Base-by-base conservation (phyloP, 1,140 invertebrate genomes). In the Notospermus geniculatus region DNA sequence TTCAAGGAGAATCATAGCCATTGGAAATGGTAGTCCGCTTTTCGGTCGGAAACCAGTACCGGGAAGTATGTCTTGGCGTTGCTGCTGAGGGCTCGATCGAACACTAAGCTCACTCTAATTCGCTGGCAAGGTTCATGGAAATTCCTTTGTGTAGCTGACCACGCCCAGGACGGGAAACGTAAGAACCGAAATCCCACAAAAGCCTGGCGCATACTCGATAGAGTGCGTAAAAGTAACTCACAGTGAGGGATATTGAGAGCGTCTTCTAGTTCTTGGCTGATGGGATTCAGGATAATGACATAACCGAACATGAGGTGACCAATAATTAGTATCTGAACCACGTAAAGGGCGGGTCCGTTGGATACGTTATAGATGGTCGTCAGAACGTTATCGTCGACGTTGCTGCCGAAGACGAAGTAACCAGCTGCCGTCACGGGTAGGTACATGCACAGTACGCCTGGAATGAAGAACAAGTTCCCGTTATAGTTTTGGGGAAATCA, bases 181-280 rank as follows among this genome's bases (percentile, higher is more conserved):
- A n/a, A n/a, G n/a, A n/a, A n/a, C n/a, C n/a, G n/a, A n/a, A n/a
- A n/a, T n/a, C n/a, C n/a, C n/a, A n/a, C n/a, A n/a, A 36, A 7
- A 36, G 32, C 15, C 32, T 15, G 32, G 15, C 32, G 32, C 4
- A 36, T 36, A 36, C 32, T n/a, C n/a, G n/a, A n/a, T n/a, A n/a
- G 62, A n/a, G n/a, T n/a, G n/a, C n/a, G n/a, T n/a, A n/a, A n/a
- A 30, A 50, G 39, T 29, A 66, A 75, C 80, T 83, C 78, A 90
- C 89, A 72, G 70, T 83, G 83, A 29, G 88, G 85, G 19, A 89
- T 79, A 39, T 84, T 81, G 55, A 89, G 83, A 0, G 88, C 76
- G 64, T 89, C 84, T 78, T 91, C 90, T 32, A 89, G 73, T 70
- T 90, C 87, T 62, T 84, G 82, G 65, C 76, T 78, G 27, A 84